phyloP scores from a whole-genome alignment of 1,140 invertebrate species.

The Neelides sp. region DNA sequence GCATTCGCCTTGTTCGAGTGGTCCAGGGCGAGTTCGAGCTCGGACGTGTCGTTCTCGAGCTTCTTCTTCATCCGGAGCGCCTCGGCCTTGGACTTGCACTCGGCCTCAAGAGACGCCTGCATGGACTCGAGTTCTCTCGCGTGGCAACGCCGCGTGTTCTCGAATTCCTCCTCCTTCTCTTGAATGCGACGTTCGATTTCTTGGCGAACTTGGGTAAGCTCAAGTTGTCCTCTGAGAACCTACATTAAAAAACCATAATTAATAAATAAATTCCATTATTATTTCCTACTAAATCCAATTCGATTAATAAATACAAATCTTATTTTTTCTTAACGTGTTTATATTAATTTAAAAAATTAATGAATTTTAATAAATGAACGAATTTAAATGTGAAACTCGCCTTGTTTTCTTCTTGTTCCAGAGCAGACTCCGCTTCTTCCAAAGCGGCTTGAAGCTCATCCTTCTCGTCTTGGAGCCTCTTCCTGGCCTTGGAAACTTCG shows the following conservation, averaged over 20 bases:
- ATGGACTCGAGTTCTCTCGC: constrained; percentile 96
- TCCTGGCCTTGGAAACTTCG: constrained; percentile 94
- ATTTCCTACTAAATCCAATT: too few relatives aligned
- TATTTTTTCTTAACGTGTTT: too few relatives aligned
- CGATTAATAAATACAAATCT: too few relatives aligned
- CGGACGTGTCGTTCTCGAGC: constrained; percentile 97
- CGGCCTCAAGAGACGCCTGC: constrained; percentile 95
- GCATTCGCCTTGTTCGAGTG: constrained; percentile 95
- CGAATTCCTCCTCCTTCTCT: constrained; percentile 99
- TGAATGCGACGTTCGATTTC: too few relatives aligned
- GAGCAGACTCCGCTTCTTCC: constrained; percentile 93
- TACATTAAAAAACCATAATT: too few relatives aligned
- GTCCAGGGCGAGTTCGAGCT: constrained; percentile 95
- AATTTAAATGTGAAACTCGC: too few relatives aligned
- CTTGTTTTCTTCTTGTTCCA: constrained; percentile 98
- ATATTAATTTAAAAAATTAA: too few relatives aligned
- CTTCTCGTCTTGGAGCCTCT: constrained; percentile 94
- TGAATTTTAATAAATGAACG: too few relatives aligned
- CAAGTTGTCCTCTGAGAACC: too few relatives aligned
- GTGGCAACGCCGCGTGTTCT: constrained; percentile 98
- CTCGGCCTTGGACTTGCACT: constrained; percentile 97
- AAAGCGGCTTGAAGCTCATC: constrained; percentile 96
- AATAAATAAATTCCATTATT: too few relatives aligned
- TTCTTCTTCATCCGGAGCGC: constrained; percentile 99
- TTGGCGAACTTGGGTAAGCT: too few relatives aligned